phyloP scores from a whole-genome alignment of 2,113 vertebrate genomes.

The Coregonus clupeaformis region DNA sequence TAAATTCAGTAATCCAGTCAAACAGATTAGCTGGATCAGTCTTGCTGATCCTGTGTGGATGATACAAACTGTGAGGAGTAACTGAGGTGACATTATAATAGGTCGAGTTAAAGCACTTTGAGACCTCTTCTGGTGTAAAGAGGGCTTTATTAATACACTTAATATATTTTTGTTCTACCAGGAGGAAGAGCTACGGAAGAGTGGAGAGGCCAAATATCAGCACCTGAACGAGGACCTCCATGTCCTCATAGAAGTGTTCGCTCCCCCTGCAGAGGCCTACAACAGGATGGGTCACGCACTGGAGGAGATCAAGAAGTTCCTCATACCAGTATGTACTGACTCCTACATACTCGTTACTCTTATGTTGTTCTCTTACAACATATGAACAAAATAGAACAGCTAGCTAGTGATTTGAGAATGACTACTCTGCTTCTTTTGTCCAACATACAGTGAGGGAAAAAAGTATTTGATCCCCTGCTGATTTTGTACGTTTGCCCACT shows the following conservation, averaged over 20 bases:
- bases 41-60: neutral
- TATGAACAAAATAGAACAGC: too few species aligned
- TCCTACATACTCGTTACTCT: too few species aligned
- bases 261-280: slow-evolving; percentile 94
- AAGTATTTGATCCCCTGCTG: too few species aligned
- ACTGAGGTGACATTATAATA: slow-evolving; percentile 10
- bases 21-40: neutral
- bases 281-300: slow-evolving; percentile 97
- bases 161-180: slow-evolving; percentile 44
- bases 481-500: too few species aligned
- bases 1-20: neutral
- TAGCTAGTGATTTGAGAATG: too few species aligned
- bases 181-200: slow-evolving; percentile 97
- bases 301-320: slow-evolving; percentile 98
- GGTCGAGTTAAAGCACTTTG: neutral
- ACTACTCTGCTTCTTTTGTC: too few species aligned
- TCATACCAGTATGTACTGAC: slow-evolving; percentile 86
- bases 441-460: too few species aligned
- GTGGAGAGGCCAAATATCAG: slow-evolving; percentile 93
- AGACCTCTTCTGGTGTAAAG: too few species aligned
- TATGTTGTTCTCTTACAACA: too few species aligned
- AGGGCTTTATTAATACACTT: neutral
- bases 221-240: slow-evolving; percentile 97
- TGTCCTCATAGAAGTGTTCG: slow-evolving; percentile 97
- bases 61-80: neutral